Conservation (phyloP, 2,113 vertebrate genomes). For the Gorsachius goisagi region DNA sequence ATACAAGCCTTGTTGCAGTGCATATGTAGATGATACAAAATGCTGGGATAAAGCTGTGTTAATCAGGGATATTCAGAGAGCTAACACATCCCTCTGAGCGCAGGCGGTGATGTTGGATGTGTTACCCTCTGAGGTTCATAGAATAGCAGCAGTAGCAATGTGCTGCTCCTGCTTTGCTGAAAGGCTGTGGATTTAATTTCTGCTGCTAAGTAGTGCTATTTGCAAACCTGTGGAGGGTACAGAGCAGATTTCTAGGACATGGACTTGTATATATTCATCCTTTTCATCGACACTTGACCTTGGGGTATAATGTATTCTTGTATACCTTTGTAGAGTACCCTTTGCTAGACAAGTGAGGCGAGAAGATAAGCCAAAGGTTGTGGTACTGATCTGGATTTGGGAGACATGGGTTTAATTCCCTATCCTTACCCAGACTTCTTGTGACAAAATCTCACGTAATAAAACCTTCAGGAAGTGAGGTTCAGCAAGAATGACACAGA, state of each 20-base stretch:
- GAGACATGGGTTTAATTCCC: not conserved
- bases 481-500: not conserved
- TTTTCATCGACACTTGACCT: not conserved
- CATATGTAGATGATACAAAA: not conserved
- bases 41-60: not conserved
- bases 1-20: not conserved
- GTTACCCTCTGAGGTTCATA: not conserved
- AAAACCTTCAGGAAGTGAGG: conserved; percentile 6
- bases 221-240: conserved; percentile 27
- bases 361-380: conserved; percentile 17
- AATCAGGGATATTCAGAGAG: conserved; percentile 8
- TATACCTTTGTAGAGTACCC: not conserved
- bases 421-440: not conserved
- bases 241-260: conserved; percentile 24
- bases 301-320: not conserved
- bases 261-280: conserved; percentile 6
- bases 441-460: not conserved
- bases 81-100: not conserved
- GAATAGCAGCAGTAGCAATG: not conserved
- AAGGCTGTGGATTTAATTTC: conserved; percentile 34
- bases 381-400: conserved; percentile 25
- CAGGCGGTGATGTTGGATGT: not conserved
- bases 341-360: not conserved
- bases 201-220: conserved; percentile 19
- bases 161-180: conserved; percentile 3